Base-by-base conservation (phyloP, 2,113 vertebrate genomes). In the Picathartes gymnocephalus region DNA sequence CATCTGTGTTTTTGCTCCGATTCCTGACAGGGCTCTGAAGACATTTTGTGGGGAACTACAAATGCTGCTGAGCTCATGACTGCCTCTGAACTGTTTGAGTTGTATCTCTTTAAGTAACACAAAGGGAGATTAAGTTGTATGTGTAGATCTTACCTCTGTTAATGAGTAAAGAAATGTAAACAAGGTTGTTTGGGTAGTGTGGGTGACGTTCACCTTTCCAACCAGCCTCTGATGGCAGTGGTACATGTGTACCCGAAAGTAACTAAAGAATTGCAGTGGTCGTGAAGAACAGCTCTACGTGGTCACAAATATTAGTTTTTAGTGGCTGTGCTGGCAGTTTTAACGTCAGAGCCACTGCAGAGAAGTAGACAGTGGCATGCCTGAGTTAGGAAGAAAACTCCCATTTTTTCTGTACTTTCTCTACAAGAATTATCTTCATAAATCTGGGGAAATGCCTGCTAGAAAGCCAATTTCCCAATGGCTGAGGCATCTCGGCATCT, bases 81-180 rank as follows among this genome's bases (percentile, higher is more conserved):
- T 86, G 42, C 22, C 53, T 78, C 83, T 70, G 24, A 72, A 74
- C 83, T 48, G 17, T 65, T 65, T 51, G 66, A 64, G 47, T 44
- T 90, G 44, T 91, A 61, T 35, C 66, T 81, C 91, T 90, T 81
- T 88, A 81, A 90, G 62, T 65, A 70, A 82, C 6, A 18, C 40
- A 57, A 42, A 86, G 58, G 58, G 62, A 77, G 83, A 94, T 79
- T 89, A 89, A 92, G 54, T 40, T 72, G 62, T 86, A 37, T 92
- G 77, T 85, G 62, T 88, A 81, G 35, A 50, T 77, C 50, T 68
- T 80, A 70, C 61, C 94, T 93, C 89, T 94, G 96, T 97, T 97
- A 97, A 98, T 97, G 51, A 95, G 61, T 97, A 94, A 77, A 94
- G 94, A 70, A 97, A 91, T 88, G 95, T 93, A 97, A 97, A 97